phyloP scores from a whole-genome alignment of 2,797 vertebrate species.

The Melanotaenia boesemani region DNA sequence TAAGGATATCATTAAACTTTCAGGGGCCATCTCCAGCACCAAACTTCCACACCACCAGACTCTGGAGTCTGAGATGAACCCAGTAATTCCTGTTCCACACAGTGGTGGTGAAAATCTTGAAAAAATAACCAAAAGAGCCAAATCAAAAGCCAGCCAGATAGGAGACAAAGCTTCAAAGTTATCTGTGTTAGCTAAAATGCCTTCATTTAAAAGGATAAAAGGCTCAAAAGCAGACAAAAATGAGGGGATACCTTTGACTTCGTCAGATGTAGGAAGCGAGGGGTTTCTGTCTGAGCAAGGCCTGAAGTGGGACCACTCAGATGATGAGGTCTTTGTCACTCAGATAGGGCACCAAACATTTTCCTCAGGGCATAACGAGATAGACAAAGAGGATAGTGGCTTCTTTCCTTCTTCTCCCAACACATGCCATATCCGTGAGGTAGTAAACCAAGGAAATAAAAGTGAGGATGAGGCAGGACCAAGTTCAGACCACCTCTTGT shows the following conservation, averaged over 20 bases:
- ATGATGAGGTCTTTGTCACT: slow-evolving; percentile 78
- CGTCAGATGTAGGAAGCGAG: slow-evolving; percentile 45
- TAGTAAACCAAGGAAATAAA: slow-evolving; percentile 31
- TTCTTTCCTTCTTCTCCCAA: slow-evolving; percentile 31
- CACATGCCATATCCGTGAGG: slow-evolving; percentile 43
- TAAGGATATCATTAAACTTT: slow-evolving; percentile 18
- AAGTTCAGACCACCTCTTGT: slow-evolving; percentile 47
- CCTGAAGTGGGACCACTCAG: slow-evolving; percentile 68
- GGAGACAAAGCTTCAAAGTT: slow-evolving; percentile 79
- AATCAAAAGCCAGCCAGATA: slow-evolving; percentile 55
- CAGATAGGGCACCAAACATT: slow-evolving; percentile 71
- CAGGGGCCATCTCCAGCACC: slow-evolving; percentile 21
- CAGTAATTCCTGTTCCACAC: slow-evolving; percentile 34
- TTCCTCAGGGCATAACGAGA: slow-evolving; percentile 49
- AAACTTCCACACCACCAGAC: slow-evolving; percentile 9
- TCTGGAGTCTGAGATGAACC: slow-evolving; percentile 33
- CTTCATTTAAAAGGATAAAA: slow-evolving; percentile 81
- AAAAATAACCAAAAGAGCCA: slow-evolving; percentile 77
- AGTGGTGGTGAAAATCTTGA: slow-evolving; percentile 57
- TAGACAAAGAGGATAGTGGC: slow-evolving; percentile 51
- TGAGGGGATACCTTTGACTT: slow-evolving; percentile 41
- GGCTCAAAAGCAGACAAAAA: slow-evolving; percentile 36
- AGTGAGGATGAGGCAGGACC: slow-evolving; percentile 17
- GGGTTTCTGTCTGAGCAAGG: slow-evolving; percentile 33
- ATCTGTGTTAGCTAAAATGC: slow-evolving; percentile 84